A percentile compares a stretch with the other conserved stretches of the same genome.
Evolutionary conservation across 2,888 invertebrate species (phyloP).

Genomic region (Onchidella celtica): DNA sequence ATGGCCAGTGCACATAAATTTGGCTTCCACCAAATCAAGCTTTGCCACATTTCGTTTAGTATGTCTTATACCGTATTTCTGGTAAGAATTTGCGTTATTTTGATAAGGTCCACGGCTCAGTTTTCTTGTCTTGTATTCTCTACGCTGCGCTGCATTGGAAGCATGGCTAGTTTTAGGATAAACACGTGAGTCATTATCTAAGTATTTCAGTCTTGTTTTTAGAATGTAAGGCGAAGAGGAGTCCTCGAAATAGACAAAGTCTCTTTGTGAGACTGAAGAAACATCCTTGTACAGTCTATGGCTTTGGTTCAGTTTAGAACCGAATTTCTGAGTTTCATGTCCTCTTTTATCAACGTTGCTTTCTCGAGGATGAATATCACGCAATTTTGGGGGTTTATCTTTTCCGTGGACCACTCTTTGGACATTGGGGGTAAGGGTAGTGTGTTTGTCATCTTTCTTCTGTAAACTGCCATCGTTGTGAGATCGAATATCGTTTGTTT

Average conservation of each 20-base stretch:
- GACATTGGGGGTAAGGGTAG: background rate
- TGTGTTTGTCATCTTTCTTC: background rate
- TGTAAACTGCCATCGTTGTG: background rate
- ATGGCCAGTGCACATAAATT: background rate
- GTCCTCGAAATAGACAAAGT: slow-evolving; percentile 32
- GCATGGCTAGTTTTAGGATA: background rate
- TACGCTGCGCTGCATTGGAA: too few species aligned
- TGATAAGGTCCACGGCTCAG: too few species aligned
- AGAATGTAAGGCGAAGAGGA: background rate
- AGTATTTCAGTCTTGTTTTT: slow-evolving; percentile 5
- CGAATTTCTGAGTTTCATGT: too few species aligned
- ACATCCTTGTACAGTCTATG: too few species aligned
- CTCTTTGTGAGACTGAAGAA: too few species aligned
- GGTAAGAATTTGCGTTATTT: too few species aligned
- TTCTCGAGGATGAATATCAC: background rate
- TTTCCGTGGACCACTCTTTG: background rate
- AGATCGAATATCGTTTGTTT: background rate
- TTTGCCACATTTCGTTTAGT: background rate
- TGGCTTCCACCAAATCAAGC: background rate
- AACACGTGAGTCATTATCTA: background rate
- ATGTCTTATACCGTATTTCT: background rate
- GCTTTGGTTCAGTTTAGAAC: too few species aligned
- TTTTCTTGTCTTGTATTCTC: too few species aligned
- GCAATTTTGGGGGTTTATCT: background rate
- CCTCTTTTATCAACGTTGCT: too few species aligned